Base-by-base conservation (phyloP, 2,113 vertebrate genomes). In the Phasianus colchicus region DNA sequence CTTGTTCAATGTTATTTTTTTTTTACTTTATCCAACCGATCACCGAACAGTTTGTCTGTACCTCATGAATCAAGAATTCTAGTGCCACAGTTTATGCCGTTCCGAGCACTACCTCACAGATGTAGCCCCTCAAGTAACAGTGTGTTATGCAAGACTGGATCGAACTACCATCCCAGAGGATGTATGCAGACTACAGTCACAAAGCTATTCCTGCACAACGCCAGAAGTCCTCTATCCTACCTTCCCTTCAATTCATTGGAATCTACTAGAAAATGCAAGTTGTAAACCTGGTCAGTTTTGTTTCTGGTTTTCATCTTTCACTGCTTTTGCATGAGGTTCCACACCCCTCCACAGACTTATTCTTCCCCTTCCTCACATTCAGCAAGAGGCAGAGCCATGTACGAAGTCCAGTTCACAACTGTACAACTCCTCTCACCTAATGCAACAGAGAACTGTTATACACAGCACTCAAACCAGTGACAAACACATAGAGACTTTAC, bases 141-240 rank as follows among this genome's bases (percentile, higher is more conserved):
- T 9, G 4, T 9, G 25, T 50, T 61, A 75, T 17, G 43, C 21
- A 74, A 25, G 10, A 55, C 21, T 25, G 24, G 29, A 38, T 29
- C n/a, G 15, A 89, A 11, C 21, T 24, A 13, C 32, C 38, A n/a
- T n/a, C n/a, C n/a, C n/a, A n/a, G 66, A 22, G 24, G 27, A 80
- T 10, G 32, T 83, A 71, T 8, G 17, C 36, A 74, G 30, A 0
- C 0, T 5, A 14, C 16, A 42, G 32, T 25, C 27, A 71, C 9
- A 27, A 11, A 60, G 47, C 17, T 66, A 21, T 25, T 84, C 40
- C 17, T 20, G 48, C 13, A 22, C 22, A 66, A 73, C 18, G 66
- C 22, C 0, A 0, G 13, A 81, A 84, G 5, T 50, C 0, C 1
- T 60, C 11, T 3, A 52, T n/a, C 6, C 47, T 15, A 1, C 16